These are phyloP conservation scores for Leptoteleia sp. DNA, from an alignment of 1,140 invertebrate species.

Conservation along the genomic window DNA sequence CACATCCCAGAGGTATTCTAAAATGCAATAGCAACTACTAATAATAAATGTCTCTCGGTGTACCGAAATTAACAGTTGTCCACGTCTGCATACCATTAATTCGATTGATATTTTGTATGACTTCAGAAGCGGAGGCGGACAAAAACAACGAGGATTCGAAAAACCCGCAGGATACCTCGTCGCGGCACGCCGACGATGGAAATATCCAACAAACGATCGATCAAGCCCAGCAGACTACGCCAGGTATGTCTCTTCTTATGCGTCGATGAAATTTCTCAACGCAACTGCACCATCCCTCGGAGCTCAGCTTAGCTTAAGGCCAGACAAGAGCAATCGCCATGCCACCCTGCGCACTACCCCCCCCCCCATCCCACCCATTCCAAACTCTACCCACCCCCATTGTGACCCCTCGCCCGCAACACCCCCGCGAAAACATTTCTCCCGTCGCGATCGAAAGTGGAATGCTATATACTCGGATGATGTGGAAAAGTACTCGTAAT, in stretches of 20 bases:
- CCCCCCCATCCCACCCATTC: too few relatives aligned
- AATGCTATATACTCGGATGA: slow-evolving; percentile 14
- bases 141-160: slow-evolving; percentile 61
- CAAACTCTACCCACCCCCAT: slow-evolving; percentile 7
- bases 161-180: slow-evolving; percentile 59
- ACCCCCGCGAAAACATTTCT: slow-evolving; percentile 29
- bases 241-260: slow-evolving; percentile 70
- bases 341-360: slow-evolving; percentile 5
- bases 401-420: slow-evolving; percentile 9
- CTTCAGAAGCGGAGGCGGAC: slow-evolving; percentile 62
- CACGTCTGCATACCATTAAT: slow-evolving; percentile 14
- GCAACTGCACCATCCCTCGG: slow-evolving; percentile 52
- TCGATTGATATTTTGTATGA: slow-evolving; percentile 17
- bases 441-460: slow-evolving; percentile 35
- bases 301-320: slow-evolving; percentile 50
- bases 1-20: too few relatives aligned
- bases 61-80: too few relatives aligned
- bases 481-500: slow-evolving; percentile 31
- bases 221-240: slow-evolving; percentile 74
- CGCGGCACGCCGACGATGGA: slow-evolving; percentile 64
- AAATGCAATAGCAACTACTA: too few relatives aligned
- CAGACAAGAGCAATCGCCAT: slow-evolving; percentile 44
- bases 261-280: slow-evolving; percentile 64
- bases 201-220: slow-evolving; percentile 69
- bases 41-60: too few relatives aligned